Conservation (phyloP, 64 coral and sea anemone genomes). For the Catalaphyllia jardinei region DNA sequence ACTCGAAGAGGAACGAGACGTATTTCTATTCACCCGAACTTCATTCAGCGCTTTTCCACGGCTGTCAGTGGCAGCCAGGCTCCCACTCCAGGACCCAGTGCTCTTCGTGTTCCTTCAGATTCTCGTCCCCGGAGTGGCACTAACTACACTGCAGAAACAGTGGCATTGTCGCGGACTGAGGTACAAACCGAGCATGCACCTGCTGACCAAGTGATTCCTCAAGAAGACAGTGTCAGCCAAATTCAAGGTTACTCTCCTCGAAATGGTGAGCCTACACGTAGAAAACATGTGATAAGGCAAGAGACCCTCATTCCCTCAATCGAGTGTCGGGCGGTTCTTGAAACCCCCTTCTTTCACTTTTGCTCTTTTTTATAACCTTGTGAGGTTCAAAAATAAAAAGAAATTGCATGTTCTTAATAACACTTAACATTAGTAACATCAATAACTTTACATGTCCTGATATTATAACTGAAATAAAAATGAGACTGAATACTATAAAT, state of each 20-base stretch:
- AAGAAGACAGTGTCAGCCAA: conserved; percentile 20
- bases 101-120: conserved; percentile 25
- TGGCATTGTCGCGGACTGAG: conserved; percentile 40
- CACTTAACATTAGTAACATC: no score
- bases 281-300: no score
- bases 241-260: not conserved
- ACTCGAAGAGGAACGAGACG: conserved; percentile 68
- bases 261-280: conserved; percentile 17
- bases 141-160: conserved; percentile 51
- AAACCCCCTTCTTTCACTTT: no score
- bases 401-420: no score
- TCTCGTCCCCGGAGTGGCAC: conserved; percentile 23
- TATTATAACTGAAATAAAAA: no score
- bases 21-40: conserved; percentile 86
- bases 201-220: not conserved
- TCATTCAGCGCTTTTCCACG: conserved; percentile 68
- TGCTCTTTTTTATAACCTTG: no score
- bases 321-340: no score
- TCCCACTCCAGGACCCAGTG: not conserved
- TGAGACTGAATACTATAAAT: no score
- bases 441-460: no score
- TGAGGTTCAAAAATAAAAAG: no score
- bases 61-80: not conserved
- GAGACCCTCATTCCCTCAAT: no score
- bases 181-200: conserved; percentile 20